phyloP scores from a whole-genome alignment of 2,888 invertebrate species.

The Thumatha senex region DNA sequence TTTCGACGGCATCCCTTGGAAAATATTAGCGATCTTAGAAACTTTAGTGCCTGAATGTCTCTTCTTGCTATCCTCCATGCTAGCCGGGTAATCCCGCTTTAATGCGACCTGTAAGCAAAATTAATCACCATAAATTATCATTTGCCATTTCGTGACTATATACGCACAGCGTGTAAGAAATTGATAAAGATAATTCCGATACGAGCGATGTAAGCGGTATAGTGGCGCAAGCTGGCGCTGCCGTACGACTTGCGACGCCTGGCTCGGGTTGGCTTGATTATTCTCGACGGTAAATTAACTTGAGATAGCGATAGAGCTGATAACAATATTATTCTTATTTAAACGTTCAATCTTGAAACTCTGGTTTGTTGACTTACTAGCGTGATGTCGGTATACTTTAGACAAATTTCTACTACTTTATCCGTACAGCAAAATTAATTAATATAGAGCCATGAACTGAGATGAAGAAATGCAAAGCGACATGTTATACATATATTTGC shows the following conservation, averaged over 20 bases:
- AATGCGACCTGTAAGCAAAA: conserved; percentile 76
- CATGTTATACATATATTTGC: neutral
- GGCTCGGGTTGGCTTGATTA: conserved; percentile 59
- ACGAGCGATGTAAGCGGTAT: conserved; percentile 54
- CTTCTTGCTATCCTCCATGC: conserved; percentile 87
- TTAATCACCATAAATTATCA: conserved; percentile 49
- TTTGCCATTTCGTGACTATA: conserved; percentile 42
- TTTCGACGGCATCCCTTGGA: conserved; percentile 88
- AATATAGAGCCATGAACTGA: neutral
- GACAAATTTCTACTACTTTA: neutral
- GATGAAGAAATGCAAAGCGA: too few species aligned
- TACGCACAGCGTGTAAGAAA: conserved; percentile 56
- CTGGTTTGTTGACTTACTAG: conserved; percentile 4
- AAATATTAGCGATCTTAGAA: conserved; percentile 95
- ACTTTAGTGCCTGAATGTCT: conserved; percentile 90
- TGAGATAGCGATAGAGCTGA: conserved; percentile 79
- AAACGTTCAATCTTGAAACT: conserved; percentile 31
- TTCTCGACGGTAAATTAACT: conserved; percentile 72
- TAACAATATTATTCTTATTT: conserved; percentile 58
- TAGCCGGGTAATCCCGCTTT: conserved; percentile 79
- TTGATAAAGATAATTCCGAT: conserved; percentile 64
- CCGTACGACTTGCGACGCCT: conserved; percentile 52
- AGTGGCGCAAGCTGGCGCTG: conserved; percentile 63
- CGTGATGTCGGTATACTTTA: neutral
- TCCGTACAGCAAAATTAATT: neutral